Evolutionary conservation across 1,140 invertebrate species (phyloP).

Genomic region (Ctenoplectra terminalis): DNA sequence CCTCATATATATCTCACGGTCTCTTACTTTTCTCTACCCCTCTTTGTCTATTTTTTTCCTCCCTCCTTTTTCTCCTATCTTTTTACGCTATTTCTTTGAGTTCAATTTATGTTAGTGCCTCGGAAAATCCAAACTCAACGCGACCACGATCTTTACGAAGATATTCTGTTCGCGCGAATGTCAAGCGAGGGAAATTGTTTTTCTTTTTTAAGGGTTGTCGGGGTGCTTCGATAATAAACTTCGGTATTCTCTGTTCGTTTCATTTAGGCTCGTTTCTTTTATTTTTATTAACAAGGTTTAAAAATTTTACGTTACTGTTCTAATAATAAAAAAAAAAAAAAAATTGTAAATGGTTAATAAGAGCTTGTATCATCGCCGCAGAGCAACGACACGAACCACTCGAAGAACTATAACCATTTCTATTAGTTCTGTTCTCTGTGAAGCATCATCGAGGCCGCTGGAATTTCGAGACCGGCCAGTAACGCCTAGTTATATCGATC

Average conservation of each 20-base stretch:
- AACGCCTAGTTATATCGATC: constrained; percentile 15
- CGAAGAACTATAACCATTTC: neutral
- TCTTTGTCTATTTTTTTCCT: neutral
- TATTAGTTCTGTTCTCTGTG: neutral
- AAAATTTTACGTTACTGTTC: no score
- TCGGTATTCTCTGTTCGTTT: no score
- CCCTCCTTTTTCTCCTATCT: neutral
- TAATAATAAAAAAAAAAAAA: no score
- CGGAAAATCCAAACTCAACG: neutral
- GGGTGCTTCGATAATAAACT: no score
- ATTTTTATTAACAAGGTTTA: no score
- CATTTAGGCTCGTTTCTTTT: no score
- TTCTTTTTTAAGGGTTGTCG: no score
- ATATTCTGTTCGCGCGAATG: neutral
- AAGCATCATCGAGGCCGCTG: neutral
- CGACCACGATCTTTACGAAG: constrained; percentile 17
- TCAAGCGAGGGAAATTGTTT: neutral
- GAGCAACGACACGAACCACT: neutral
- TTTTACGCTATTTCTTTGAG: constrained; percentile 16
- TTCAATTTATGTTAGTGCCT: neutral
- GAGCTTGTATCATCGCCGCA: neutral
- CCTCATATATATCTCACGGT: neutral
- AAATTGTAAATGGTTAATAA: neutral
- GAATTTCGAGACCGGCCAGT: neutral
- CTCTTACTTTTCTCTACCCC: neutral